A percentile compares a stretch with the other conserved stretches of the same genome.
Evolutionary conservation across 2,797 vertebrate genomes (phyloP).

Genomic region (Notamacropus eugenii): DNA sequence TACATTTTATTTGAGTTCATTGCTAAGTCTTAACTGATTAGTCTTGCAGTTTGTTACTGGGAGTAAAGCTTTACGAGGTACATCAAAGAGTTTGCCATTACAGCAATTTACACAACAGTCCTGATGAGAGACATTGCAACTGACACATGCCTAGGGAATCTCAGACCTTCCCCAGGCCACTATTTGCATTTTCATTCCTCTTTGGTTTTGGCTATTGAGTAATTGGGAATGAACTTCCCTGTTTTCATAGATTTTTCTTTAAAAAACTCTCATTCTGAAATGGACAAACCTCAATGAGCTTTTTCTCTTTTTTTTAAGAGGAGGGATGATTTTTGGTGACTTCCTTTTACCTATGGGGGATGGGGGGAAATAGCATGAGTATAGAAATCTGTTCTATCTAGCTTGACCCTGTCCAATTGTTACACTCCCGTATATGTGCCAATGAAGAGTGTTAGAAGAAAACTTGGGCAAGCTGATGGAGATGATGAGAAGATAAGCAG

Average conservation of each 20-base stretch:
- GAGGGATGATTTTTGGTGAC: slow-evolving; percentile 1
- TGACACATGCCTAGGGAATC: no score
- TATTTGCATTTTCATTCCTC: neutral
- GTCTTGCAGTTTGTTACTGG: slow-evolving; percentile 62
- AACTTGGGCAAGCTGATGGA: neutral
- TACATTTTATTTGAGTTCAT: slow-evolving; percentile 76
- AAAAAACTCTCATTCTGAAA: neutral
- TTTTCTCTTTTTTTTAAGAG: slow-evolving; percentile 34
- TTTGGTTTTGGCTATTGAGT: neutral
- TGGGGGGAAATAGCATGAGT: neutral
- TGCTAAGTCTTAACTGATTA: slow-evolving; percentile 65
- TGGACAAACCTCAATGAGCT: neutral
- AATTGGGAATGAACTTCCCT: neutral
- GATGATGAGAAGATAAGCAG: neutral
- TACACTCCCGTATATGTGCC: neutral
- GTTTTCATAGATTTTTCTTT: neutral
- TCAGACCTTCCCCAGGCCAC: neutral
- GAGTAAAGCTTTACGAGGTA: slow-evolving; percentile 54
- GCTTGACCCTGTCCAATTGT: neutral
- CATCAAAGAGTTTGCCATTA: slow-evolving; percentile 24
- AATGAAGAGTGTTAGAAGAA: neutral
- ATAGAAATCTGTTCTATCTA: neutral
- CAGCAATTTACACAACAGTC: neutral
- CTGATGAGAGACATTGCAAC: neutral
- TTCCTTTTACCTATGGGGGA: slow-evolving; percentile 1